phyloP scores from a whole-genome alignment of 1,140 invertebrate species.

The Archegozetes longisetosus region DNA sequence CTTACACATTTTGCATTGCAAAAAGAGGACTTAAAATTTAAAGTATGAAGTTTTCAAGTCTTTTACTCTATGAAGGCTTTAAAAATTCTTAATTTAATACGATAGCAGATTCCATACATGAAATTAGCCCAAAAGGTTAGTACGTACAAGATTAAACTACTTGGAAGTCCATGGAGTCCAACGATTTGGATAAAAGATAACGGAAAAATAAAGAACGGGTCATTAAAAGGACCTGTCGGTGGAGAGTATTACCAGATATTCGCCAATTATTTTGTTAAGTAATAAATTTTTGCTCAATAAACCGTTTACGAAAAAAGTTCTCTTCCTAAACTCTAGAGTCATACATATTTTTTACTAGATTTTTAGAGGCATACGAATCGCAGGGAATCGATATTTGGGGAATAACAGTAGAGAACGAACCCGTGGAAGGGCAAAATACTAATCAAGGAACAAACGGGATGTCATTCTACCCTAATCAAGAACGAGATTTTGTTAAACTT shows the following conservation, averaged over 20 bases:
- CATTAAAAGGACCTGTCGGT: slow-evolving; percentile 37
- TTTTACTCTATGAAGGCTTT: background rate
- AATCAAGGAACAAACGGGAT: slow-evolving; percentile 48
- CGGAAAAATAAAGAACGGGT: slow-evolving; percentile 36
- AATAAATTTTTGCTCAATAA: slow-evolving; percentile 9
- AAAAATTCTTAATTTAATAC: background rate
- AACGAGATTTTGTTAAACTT: slow-evolving; percentile 43
- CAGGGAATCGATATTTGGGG: slow-evolving; percentile 41
- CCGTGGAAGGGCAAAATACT: slow-evolving; percentile 31
- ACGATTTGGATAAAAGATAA: slow-evolving; percentile 88
- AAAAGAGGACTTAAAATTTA: slow-evolving; percentile 44
- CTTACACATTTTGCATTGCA: slow-evolving; percentile 47
- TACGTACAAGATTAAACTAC: slow-evolving; percentile 34
- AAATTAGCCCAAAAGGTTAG: slow-evolving; percentile 33
- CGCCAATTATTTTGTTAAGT: slow-evolving; percentile 60
- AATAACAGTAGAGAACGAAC: slow-evolving; percentile 45
- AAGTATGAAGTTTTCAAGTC: slow-evolving; percentile 32
- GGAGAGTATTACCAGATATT: slow-evolving; percentile 56
- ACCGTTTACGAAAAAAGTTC: background rate
- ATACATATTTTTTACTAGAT: slow-evolving; percentile 28
- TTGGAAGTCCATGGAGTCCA: slow-evolving; percentile 61
- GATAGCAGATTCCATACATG: slow-evolving; percentile 46
- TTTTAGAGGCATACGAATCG: slow-evolving; percentile 40
- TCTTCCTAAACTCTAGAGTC: background rate
- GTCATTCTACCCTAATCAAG: slow-evolving; percentile 46